A percentile compares a stretch with the other conserved stretches of the same genome.
These are phyloP conservation scores for Himantopus leucocephalus DNA, from an alignment of 2,113 vertebrate genomes.

Conservation along the genomic window DNA sequence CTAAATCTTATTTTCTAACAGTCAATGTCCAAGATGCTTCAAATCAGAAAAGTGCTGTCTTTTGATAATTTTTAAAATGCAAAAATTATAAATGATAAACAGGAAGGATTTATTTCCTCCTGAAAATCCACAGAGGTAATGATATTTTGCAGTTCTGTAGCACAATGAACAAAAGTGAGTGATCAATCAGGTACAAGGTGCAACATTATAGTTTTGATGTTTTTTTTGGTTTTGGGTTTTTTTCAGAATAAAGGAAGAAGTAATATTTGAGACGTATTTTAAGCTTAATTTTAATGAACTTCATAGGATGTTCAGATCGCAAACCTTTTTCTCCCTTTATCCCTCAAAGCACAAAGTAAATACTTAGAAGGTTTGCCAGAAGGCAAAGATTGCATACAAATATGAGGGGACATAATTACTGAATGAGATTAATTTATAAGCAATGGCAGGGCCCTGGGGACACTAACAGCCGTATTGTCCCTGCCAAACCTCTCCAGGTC, in stretches of 20 bases:
- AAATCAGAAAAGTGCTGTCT: not conserved
- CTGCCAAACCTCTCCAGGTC: not conserved
- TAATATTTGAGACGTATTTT: not conserved
- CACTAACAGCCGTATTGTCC: not conserved
- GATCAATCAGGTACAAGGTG: not conserved
- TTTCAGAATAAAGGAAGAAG: not conserved
- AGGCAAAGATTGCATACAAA: not conserved
- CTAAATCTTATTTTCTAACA: not conserved
- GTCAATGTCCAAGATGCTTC: not conserved
- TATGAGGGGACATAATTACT: not conserved
- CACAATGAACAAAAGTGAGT: not conserved
- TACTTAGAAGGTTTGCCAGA: not conserved
- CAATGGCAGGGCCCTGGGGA: not conserved
- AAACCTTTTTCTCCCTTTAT: not conserved
- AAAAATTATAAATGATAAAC: not conserved
- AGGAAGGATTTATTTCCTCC: not conserved
- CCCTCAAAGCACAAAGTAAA: not conserved
- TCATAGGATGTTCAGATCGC: not conserved
- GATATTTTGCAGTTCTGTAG: not conserved
- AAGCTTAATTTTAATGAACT: not conserved
- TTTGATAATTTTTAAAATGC: not conserved
- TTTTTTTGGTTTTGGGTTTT: not conserved
- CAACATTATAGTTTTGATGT: not conserved
- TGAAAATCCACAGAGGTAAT: not conserved
- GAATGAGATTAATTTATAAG: not conserved